Base-by-base conservation (phyloP, 2,888 invertebrate genomes). In the Tupiocoris notatus region DNA sequence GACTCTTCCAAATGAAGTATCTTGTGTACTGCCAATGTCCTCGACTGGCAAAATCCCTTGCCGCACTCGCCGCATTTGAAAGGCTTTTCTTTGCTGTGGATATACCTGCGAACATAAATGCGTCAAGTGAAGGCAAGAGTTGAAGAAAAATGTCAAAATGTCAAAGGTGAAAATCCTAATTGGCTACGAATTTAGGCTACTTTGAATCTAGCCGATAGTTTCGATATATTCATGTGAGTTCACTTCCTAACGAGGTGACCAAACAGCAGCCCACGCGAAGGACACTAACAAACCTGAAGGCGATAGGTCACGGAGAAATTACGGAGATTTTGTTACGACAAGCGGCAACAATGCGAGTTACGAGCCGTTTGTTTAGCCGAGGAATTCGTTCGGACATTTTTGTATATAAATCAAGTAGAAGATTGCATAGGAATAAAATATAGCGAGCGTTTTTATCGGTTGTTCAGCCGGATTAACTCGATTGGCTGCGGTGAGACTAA, bases 61-160 rank as follows among this genome's bases (percentile, higher is more conserved):
- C 95, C 96, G 83, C 98, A 98, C 85, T 96, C 93, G 73, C 90
- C 90, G 84, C 97, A 98, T 85, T 95, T 96, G 87, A 96, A 98
- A 0, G 98, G 97, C 83, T 98, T 98, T 85, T 96, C 96, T 85
- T 97, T 97, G 78, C 95, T 94, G 86, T 98, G 97, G 82, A 96
- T 98, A 85, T 96, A 98, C 86, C 96, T 96, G 88, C 54, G 88
- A 88, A 83, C 84, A 85, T 82, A 81, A 84, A 84, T n/a, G n/a
- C n/a, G n/a, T n/a, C n/a, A n/a, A n/a, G n/a, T n/a, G n/a, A n/a
- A n/a, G n/a, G n/a, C n/a, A n/a, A n/a, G n/a, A n/a, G n/a, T n/a
- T n/a, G n/a, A n/a, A n/a, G n/a, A n/a, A n/a, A n/a, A n/a, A n/a
- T n/a, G n/a, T n/a, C n/a, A n/a, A n/a, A n/a, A n/a, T n/a, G n/a